Conservation (phyloP, 2,797 vertebrate genomes). For the Takifugu rubripes region DNA sequence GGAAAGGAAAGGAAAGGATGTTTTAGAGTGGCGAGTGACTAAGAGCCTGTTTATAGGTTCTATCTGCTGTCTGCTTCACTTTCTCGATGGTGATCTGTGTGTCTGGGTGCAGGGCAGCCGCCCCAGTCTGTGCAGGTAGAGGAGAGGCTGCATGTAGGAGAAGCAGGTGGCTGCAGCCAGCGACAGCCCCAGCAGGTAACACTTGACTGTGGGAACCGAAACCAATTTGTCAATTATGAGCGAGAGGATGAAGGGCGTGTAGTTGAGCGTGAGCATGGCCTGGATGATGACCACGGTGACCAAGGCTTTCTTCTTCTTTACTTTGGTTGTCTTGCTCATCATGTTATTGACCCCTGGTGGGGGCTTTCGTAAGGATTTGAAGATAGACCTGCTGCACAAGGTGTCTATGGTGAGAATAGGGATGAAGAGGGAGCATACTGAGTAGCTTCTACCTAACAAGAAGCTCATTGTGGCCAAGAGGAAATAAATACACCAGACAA, state of each 20-base stretch:
- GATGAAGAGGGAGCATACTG: neutral
- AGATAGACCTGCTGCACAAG: conserved; percentile 23
- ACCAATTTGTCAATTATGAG: rapidly evolving
- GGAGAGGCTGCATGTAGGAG: conserved; percentile 32
- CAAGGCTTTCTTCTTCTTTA: conserved; percentile 27
- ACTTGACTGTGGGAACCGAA: neutral
- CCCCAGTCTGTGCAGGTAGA: conserved; percentile 28
- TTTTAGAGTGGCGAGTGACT: too few species aligned
- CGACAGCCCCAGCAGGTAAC: neutral
- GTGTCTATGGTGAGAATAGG: conserved; percentile 7
- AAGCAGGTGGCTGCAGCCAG: conserved; percentile 9
- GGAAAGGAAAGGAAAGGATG: too few species aligned
- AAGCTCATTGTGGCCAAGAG: rapidly evolving
- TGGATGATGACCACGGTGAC: conserved; percentile 16
- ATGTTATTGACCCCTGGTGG: conserved; percentile 11
- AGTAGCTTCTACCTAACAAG: rapidly evolving
- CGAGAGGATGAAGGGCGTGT: conserved; percentile 11
- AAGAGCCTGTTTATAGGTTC: too few species aligned
- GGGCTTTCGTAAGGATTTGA: conserved; percentile 6
- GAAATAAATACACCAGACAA: conserved; percentile 9
- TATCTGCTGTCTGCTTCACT: too few species aligned
- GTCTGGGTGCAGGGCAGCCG: neutral
- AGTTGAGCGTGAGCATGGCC: conserved; percentile 17
- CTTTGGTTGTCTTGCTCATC: neutral
- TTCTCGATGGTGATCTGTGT: neutral